Evolutionary conservation across 2,113 vertebrate species (phyloP), one percentile per base, ranked within the genome.

Genomic region (Bubo blakistoni): DNA sequence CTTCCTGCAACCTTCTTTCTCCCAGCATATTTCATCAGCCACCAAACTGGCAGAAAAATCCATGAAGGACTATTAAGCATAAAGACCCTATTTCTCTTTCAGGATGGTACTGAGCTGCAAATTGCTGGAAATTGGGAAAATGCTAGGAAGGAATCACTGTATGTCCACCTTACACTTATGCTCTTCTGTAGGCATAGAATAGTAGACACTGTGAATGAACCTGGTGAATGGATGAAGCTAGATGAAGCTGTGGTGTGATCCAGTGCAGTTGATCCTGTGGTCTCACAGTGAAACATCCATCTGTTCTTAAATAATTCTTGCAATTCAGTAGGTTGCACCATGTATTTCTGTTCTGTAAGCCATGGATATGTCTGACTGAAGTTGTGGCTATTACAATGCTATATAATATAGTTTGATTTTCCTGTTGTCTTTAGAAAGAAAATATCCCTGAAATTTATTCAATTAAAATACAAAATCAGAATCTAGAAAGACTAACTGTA

Each of bases 381-480:
- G 32, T 8, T 0, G 0, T 42, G 65, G 24, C 16, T 78, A n/a
- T 46, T 86, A 38, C 27, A 70, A 19, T 81, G 22, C 62, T 73
- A 2, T 61, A 40, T 52, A 42, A 66, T 58, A 20, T 11, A 36
- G 32, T 83, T 80, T 49, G 20, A 66, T 71, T 92, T 86, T 91
- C 26, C 27, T 18, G 7, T 59, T 66, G 15, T 59, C 54, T 88
- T 88, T 55, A 67, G 52, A 77, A 84, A 84, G 7, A 42, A 61
- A 63, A 26, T 62, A 30, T 34, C 22, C 32, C 25, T 8, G 3
- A 65, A 47, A 65, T 49, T 6, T 77, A 30, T 40, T 73, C 2
- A 40, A 63, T 89, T 81, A 76, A 78, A 88, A 73, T 70, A 83
- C 21, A 84, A 86, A 90, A 54, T 54, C 16, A 70, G 46, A 49